Evolutionary conservation across 2,113 vertebrate genomes (phyloP).

Genomic region (Oostethus manadensis): DNA sequence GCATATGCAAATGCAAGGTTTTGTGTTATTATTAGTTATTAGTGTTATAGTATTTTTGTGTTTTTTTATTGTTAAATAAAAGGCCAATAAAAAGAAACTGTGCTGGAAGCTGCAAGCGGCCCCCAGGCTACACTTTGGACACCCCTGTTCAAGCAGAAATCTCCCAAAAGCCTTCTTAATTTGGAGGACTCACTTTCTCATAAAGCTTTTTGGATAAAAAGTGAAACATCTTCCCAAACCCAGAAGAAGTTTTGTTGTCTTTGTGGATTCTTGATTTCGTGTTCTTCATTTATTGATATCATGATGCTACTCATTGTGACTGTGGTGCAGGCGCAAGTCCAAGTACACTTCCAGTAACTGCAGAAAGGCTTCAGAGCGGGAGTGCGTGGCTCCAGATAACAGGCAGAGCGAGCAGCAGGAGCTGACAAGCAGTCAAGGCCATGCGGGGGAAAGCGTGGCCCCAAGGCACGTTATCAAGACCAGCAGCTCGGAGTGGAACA

Average conservation of each 20-base stretch:
- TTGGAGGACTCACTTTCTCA: neutral
- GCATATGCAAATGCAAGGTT: no score
- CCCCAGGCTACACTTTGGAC: no score
- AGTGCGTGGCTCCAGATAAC: slow-evolving; percentile 40
- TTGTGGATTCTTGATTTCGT: slow-evolving; percentile 2
- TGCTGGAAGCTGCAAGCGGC: no score
- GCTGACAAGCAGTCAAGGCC: slow-evolving; percentile 42
- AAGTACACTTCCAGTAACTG: slow-evolving; percentile 56
- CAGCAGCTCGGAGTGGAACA: slow-evolving; percentile 78
- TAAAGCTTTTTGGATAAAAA: neutral
- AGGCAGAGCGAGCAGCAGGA: slow-evolving; percentile 55
- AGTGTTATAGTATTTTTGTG: no score
- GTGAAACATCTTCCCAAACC: neutral
- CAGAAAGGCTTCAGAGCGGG: slow-evolving; percentile 63
- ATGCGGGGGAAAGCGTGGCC: slow-evolving; percentile 46
- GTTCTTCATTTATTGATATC: neutral
- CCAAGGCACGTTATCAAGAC: slow-evolving; percentile 64
- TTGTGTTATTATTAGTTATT: no score
- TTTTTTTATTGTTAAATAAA: no score
- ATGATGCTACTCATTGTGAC: slow-evolving; percentile 2
- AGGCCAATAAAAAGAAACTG: no score
- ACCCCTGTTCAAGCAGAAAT: no score
- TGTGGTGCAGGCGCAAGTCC: slow-evolving; percentile 60
- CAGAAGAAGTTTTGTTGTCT: neutral
- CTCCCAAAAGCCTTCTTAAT: no score